Conservation (phyloP, 2,113 vertebrate genomes). For the Salvator merianae region DNA sequence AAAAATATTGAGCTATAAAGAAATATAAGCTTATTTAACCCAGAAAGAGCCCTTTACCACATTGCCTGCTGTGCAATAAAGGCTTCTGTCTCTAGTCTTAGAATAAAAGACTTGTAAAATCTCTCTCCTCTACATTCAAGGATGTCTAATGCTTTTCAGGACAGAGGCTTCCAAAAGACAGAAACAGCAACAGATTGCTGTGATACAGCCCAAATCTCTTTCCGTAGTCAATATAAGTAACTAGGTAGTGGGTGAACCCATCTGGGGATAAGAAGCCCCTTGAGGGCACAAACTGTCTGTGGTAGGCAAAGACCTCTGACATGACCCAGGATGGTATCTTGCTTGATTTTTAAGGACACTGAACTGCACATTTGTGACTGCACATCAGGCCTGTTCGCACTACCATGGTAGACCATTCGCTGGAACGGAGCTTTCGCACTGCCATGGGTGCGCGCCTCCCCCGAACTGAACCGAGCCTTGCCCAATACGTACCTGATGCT, state of each 20-base stretch:
- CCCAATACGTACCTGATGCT: too few species aligned
- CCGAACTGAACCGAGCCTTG: too few species aligned
- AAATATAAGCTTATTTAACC: constrained; percentile 28
- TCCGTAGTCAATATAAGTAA: neutral
- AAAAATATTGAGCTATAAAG: constrained; percentile 47
- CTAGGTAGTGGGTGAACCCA: neutral
- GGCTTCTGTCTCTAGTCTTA: constrained; percentile 23
- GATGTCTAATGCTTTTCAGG: constrained; percentile 24
- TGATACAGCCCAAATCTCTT: neutral
- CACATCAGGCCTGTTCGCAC: neutral
- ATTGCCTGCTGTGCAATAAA: neutral
- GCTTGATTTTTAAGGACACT: constrained; percentile 1
- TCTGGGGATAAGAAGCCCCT: neutral
- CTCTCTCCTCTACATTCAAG: constrained; percentile 26
- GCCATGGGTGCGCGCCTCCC: too few species aligned
- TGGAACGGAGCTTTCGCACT: too few species aligned
- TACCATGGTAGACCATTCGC: too few species aligned
- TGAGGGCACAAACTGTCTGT: neutral
- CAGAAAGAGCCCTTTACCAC: constrained; percentile 16
- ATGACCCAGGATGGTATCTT: neutral
- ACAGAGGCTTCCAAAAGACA: neutral
- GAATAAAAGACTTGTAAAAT: constrained; percentile 32
- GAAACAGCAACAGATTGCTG: neutral
- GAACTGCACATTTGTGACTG: neutral
- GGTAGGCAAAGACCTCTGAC: neutral